phyloP scores from a whole-genome alignment of 2,888 invertebrate genomes.

The Acleris literana region DNA sequence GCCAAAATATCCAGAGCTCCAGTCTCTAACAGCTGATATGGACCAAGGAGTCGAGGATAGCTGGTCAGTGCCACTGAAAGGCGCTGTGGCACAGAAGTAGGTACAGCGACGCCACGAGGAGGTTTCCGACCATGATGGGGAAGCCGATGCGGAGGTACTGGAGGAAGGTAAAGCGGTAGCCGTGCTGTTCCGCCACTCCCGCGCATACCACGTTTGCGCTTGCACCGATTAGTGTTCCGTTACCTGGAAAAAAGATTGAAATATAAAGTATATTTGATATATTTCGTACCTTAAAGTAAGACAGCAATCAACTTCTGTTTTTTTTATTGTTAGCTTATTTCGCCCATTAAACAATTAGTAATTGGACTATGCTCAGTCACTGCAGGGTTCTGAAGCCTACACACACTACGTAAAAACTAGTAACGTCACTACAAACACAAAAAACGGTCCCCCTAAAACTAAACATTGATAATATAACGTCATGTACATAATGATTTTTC shows the following conservation, averaged over 20 bases:
- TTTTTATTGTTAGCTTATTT: no score
- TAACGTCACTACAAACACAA: no score
- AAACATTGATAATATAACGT: no score
- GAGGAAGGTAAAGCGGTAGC: conserved; percentile 91
- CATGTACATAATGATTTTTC: no score
- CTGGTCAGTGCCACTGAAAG: conserved; percentile 82
- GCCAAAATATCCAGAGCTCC: neutral
- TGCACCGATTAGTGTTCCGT: conserved; percentile 93
- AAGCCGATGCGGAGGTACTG: conserved; percentile 93
- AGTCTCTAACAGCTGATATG: neutral
- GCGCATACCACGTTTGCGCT: conserved; percentile 95
- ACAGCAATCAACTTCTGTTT: no score
- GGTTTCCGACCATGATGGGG: conserved; percentile 89
- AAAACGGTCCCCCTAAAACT: no score
- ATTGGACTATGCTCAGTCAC: no score
- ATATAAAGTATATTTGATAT: neutral
- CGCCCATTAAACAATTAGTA: no score
- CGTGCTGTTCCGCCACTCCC: conserved; percentile 94
- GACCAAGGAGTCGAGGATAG: neutral
- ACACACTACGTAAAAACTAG: no score
- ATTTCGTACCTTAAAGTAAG: no score
- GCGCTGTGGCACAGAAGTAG: conserved; percentile 86
- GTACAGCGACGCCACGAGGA: conserved; percentile 86
- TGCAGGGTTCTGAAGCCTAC: no score
- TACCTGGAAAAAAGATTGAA: conserved; percentile 80